Evolutionary conservation across 2,797 vertebrate genomes (phyloP), one percentile per base, ranked within the genome.

Genomic region (Sparus aurata): DNA sequence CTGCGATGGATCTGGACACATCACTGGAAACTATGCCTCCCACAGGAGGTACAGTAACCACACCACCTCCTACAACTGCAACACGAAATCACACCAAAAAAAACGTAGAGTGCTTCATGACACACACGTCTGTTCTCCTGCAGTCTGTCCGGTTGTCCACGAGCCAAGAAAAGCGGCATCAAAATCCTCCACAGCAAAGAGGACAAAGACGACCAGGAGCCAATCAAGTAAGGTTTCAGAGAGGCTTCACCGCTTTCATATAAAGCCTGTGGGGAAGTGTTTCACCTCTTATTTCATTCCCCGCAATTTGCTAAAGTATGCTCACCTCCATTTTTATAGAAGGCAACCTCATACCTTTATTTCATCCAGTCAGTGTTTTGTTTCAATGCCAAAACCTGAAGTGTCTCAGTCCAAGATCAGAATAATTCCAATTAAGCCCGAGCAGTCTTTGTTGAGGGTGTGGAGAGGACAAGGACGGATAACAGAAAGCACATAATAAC

Each of bases 171-270:
- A 90, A 98, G 98, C 45, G 97, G 98, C 75, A 97, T 99, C 91
- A 97, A 99, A 93, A 97, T 99, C 93, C 95, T 98, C 71, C 98
- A 99, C 95, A 98, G 96, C 94, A 99, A 99, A 93, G 98, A 99
- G 80, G 98, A 99, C 91, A 99, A 99, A 72, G 98, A 99, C 70
- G 98, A 99, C 88, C 98, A 99, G 94, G 98, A 99, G 83, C 97
- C 98, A 34, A 98, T 99, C 95, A 99, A 97, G 98, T 99, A 89
- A 87, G 90, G 38, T 23, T 72, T 25, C 63, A 30, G 7, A 34
- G 38, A 69, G 55, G 17, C 59, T 30, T 43, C 30, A 12, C 1
- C 10, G 47, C 68, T 47, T 5, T 30, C 5, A 60, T 10, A 5
- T 3, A 0, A 46, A 62, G 6, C 2, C 15, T 11, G 16, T 5